These are phyloP conservation scores for Watsonalla cultraria DNA, from an alignment of 2,888 invertebrate species.

Conservation along the genomic window DNA sequence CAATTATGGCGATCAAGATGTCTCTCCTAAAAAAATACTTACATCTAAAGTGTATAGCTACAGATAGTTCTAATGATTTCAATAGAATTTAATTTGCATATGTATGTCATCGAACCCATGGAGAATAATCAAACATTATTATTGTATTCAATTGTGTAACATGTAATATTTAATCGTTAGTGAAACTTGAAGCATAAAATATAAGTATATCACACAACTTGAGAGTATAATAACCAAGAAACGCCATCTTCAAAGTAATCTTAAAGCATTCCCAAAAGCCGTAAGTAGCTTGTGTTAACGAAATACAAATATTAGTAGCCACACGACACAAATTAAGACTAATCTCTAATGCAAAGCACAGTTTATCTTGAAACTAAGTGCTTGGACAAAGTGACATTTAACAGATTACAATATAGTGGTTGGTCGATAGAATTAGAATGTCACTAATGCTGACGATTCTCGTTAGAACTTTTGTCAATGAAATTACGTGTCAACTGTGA, in stretches of 20 bases:
- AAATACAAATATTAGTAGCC: conserved; percentile 71
- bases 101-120: no score
- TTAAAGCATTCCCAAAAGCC: conserved; percentile 11
- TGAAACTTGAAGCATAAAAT: no score
- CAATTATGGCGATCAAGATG: no score
- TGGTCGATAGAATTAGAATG: conserved; percentile 26
- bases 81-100: no score
- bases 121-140: no score
- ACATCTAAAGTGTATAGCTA: no score
- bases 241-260: background rate
- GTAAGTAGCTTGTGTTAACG: conserved; percentile 65
- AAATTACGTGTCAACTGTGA: conserved; percentile 25
- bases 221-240: no score
- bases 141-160: no score
- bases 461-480: conserved; percentile 7
- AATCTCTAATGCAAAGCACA: conserved; percentile 70
- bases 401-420: conserved; percentile 40
- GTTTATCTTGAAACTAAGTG: conserved; percentile 73
- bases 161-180: no score
- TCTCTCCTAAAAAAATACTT: no score
- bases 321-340: conserved; percentile 74
- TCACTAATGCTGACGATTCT: conserved; percentile 13
- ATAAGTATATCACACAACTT: no score
- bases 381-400: conserved; percentile 66
- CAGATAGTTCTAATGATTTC: no score